Percentiles rank a stretch among this genome's conserved stretches.
These are phyloP conservation scores for Cnemophilus loriae DNA, from an alignment of 2,113 vertebrate species.

Conservation along the genomic window DNA sequence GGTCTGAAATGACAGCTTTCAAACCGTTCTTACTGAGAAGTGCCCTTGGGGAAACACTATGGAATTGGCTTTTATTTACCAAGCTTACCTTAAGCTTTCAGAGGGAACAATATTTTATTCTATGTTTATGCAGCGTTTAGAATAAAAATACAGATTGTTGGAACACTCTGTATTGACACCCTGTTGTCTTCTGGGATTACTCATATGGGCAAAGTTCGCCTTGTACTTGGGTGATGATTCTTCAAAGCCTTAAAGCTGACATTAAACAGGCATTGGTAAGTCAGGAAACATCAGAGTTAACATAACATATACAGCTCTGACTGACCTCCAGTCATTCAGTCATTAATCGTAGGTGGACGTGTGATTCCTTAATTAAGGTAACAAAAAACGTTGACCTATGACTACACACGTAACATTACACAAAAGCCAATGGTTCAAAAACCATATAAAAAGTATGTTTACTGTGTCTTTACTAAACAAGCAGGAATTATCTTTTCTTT, in stretches of 20 bases:
- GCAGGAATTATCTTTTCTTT: background rate
- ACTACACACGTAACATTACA: background rate
- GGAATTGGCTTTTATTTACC: background rate
- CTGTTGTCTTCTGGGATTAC: background rate
- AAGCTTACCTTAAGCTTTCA: background rate
- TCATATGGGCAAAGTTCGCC: accelerated
- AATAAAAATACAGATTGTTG: background rate
- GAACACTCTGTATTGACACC: background rate
- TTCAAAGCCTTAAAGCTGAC: background rate
- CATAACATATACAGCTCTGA: background rate
- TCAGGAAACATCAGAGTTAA: background rate
- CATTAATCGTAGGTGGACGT: background rate
- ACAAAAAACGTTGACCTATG: background rate
- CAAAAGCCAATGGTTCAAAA: background rate
- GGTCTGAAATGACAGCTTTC: slow-evolving; percentile 13
- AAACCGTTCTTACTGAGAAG: background rate
- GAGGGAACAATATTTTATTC: background rate
- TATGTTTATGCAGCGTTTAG: background rate
- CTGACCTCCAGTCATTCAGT: background rate
- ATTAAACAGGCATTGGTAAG: background rate
- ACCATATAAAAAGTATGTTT: accelerated
- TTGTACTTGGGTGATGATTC: background rate
- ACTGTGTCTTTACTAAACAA: background rate
- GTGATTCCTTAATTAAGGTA: background rate
- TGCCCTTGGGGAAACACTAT: background rate